Conservation (phyloP, 2,113 vertebrate genomes). For the Ammodytes dubius region DNA sequence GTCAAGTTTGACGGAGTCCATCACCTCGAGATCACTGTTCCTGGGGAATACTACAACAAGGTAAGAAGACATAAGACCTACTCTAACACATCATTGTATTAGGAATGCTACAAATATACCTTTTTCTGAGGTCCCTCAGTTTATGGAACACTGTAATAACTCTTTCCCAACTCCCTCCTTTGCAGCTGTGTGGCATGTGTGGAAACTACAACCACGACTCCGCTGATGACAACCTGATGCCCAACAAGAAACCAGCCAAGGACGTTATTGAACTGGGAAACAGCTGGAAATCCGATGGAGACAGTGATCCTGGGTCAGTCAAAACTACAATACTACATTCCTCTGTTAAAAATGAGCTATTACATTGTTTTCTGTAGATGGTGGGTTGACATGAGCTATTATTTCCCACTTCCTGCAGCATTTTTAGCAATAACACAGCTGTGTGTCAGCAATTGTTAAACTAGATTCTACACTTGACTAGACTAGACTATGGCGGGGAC, state of each 20-base stretch:
- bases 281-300: conserved; percentile 88
- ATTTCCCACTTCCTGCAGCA: no score
- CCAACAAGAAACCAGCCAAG: conserved; percentile 79
- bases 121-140: no score
- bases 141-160: neutral
- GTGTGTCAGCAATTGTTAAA: no score
- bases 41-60: conserved; percentile 90
- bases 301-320: conserved; percentile 83
- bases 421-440: no score
- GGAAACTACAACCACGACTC: conserved; percentile 88
- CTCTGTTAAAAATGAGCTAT: no score
- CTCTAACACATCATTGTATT: neutral
- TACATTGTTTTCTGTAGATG: no score
- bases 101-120: neutral
- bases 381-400: no score
- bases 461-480: no score
- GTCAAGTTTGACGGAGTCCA: conserved; percentile 92
- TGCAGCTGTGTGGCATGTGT: conserved; percentile 89
- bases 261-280: conserved; percentile 84
- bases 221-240: conserved; percentile 86
- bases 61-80: conserved; percentile 66
- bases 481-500: no score
- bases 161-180: neutral
- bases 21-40: conserved; percentile 89
- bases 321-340: no score